A percentile compares a stretch with the other conserved stretches of the same genome.
Conservation (phyloP, 2,113 vertebrate genomes). For the Muscicapa adusta region DNA sequence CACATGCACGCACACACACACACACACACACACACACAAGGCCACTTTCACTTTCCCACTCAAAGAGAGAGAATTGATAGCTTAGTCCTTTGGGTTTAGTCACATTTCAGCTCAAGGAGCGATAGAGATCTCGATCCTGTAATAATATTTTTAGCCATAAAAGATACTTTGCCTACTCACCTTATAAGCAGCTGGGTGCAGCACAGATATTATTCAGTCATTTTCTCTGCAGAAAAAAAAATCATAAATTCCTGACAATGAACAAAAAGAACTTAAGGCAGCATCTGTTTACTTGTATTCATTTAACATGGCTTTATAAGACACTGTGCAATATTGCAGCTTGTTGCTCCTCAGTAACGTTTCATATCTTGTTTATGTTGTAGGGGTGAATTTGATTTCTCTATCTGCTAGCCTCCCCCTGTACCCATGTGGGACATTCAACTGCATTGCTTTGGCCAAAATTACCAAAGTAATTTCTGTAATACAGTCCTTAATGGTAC, state of each 20-base stretch:
- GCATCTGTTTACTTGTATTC: neutral
- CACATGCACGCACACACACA: fast-evolving
- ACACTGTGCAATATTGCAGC: neutral
- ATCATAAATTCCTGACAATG: neutral
- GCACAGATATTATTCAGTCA: neutral
- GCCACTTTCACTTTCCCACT: neutral
- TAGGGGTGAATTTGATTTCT: neutral
- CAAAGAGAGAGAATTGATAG: neutral
- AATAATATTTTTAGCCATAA: neutral
- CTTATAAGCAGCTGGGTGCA: neutral
- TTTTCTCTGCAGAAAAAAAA: neutral
- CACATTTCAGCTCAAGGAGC: neutral
- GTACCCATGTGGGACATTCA: neutral
- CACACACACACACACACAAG: fast-evolving
- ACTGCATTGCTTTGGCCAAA: neutral
- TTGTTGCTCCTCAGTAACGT: neutral
- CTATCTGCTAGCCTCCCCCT: neutral
- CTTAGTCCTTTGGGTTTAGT: neutral
- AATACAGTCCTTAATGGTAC: neutral
- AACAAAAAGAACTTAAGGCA: neutral
- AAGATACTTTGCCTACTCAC: neutral
- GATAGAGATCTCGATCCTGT: neutral
- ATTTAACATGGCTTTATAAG: neutral
- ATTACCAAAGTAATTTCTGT: neutral
- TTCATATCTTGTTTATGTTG: neutral